A percentile compares a stretch with the other conserved stretches of the same genome.
phyloP scores from a whole-genome alignment of 1,140 invertebrate species.

The Apis laboriosa region DNA sequence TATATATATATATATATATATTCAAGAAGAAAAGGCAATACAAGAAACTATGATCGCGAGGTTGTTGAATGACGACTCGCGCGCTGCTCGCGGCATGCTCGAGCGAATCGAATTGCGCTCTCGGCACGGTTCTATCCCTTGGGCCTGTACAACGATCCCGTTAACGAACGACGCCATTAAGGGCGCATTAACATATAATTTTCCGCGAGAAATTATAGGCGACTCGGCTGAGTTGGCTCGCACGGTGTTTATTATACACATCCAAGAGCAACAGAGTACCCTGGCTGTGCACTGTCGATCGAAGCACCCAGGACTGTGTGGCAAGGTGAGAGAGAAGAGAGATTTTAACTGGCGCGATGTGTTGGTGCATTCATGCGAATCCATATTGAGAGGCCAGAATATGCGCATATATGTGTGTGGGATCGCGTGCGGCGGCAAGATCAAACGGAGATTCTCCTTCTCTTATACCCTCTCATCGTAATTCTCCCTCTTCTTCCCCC shows the following conservation, averaged over 20 bases:
- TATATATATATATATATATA: background rate
- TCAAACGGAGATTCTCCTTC: constrained; percentile 73
- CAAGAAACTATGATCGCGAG: constrained; percentile 38
- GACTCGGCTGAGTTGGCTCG: constrained; percentile 65
- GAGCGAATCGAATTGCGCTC: constrained; percentile 43
- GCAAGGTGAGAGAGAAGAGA: constrained; percentile 52
- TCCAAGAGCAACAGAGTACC: constrained; percentile 55
- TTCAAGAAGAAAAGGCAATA: constrained; percentile 27
- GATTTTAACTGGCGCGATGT: constrained; percentile 73
- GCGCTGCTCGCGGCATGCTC: background rate
- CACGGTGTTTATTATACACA: constrained; percentile 67
- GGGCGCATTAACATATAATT: constrained; percentile 70
- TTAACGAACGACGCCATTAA: constrained; percentile 70
- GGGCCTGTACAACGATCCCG: constrained; percentile 58
- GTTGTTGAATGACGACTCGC: constrained; percentile 33
- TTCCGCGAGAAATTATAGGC: constrained; percentile 69
- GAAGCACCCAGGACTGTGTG: constrained; percentile 22
- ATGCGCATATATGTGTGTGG: constrained; percentile 67
- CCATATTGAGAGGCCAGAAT: constrained; percentile 50
- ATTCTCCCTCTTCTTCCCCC: constrained; percentile 51
- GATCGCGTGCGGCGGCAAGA: constrained; percentile 79
- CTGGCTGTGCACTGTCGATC: constrained; percentile 34
- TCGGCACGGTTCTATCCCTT: constrained; percentile 54
- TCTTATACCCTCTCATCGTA: constrained; percentile 45
- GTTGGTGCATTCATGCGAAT: constrained; percentile 71